These are phyloP conservation scores for Wiebesia pumilae DNA, from an alignment of 1,140 invertebrate genomes.

Conservation along the genomic window DNA sequence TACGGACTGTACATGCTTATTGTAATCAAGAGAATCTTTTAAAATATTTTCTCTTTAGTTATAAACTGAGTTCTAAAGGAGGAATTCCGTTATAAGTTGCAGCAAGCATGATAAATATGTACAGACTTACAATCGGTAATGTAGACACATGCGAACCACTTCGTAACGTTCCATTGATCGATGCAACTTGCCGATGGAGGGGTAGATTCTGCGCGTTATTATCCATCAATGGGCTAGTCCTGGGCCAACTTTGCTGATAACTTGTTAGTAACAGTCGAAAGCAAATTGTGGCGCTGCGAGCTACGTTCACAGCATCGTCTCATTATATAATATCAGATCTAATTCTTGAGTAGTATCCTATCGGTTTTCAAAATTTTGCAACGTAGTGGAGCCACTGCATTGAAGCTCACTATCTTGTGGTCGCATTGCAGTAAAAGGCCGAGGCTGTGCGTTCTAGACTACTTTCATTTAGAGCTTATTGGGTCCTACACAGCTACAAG, in stretches of 20 bases:
- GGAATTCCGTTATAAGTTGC: background rate
- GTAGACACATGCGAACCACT: conserved; percentile 3
- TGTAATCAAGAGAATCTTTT: too few relatives aligned
- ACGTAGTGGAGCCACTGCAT: conserved; percentile 25
- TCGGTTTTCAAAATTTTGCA: background rate
- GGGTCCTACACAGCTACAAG: conserved; percentile 47
- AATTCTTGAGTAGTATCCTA: background rate
- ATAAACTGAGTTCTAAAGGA: background rate
- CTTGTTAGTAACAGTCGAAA: conserved; percentile 44
- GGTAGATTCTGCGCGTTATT: conserved; percentile 45
- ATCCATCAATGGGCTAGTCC: background rate
- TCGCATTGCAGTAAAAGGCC: conserved; percentile 8
- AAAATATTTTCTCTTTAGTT: background rate
- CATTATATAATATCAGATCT: background rate
- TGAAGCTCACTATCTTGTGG: background rate
- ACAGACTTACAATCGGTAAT: conserved; percentile 45
- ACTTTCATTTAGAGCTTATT: conserved; percentile 56
- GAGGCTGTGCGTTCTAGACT: conserved; percentile 44
- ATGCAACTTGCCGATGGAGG: conserved; percentile 26
- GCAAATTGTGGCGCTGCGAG: conserved; percentile 47
- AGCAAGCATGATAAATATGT: background rate
- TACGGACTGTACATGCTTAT: too few relatives aligned
- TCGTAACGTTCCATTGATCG: background rate
- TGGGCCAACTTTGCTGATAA: conserved; percentile 26
- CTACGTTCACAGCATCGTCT: conserved; percentile 10